Evolutionary conservation across 2,888 invertebrate genomes (phyloP), one percentile per base, ranked within the genome.

Genomic region (Lacanobia wlatinum): DNA sequence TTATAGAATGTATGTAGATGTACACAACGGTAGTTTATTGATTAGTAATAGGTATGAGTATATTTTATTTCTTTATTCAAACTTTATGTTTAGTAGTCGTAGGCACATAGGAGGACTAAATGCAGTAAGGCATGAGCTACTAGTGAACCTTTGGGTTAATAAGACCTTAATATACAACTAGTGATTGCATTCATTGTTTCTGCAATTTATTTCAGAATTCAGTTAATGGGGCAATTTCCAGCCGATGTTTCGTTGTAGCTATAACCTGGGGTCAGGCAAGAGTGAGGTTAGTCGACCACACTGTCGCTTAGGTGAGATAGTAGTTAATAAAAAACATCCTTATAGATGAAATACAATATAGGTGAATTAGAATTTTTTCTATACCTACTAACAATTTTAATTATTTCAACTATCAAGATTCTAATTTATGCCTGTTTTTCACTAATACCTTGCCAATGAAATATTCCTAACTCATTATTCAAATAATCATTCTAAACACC

Each of bases 1-100:
- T 63, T 58, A 2, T 66, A 77, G 43, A 78, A 76, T 78, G 28
- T 78, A 68, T 78, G 21, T 78, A 71, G 71, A 68, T 78, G 21
- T 78, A 71, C 14, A 78, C 46, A 58, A 1, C 9, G 21, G 21
- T 50, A 52, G 18, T 14, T 43, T 10, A 16, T n/a, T 14, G 9
- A 58, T 14, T 52, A 46, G 12, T 79, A 50, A 38, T 46, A 56
- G 40, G 40, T 40, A 40, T 43, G 43, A 1, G 2, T 1, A 43
- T 43, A 43, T 43, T 43, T 43, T 43, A 43, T 43, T 14, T 43
- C 12, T 12, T 12, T 43, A 12, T 43, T 12, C 12, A 10, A 43
- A 14, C 4, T 43, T 43, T 43, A 43, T 43, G 10, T 40, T 2
- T 5, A 14, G 43, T 14, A 14, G 4, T 5, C 5, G 6, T 43